Conservation (phyloP, 1,140 invertebrate genomes). For the Notospermus geniculatus region DNA sequence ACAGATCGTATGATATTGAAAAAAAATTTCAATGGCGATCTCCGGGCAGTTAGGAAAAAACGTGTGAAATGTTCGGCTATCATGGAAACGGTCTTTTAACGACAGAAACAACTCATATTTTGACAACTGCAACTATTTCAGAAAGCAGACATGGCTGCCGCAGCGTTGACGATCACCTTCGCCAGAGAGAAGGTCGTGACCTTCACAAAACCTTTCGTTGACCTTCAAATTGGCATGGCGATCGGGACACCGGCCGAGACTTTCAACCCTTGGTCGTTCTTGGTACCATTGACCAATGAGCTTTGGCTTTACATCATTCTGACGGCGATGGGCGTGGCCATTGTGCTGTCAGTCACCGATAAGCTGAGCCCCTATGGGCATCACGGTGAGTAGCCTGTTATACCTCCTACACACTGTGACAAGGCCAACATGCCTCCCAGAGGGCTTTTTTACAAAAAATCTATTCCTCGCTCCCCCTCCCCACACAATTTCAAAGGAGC, state of each 20-base stretch:
- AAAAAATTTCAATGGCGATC: too few species aligned
- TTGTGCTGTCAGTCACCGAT: neutral
- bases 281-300: neutral
- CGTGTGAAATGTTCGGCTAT: too few species aligned
- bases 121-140: too few species aligned
- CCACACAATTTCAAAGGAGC: too few species aligned
- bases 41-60: too few species aligned
- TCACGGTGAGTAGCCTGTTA: neutral
- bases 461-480: too few species aligned
- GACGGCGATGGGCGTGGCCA: slow-evolving; percentile 2
- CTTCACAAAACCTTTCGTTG: neutral
- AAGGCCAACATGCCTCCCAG: too few species aligned
- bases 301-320: neutral
- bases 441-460: too few species aligned
- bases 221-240: neutral
- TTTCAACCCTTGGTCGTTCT: neutral
- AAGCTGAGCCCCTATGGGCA: slow-evolving; percentile 4
- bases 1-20: too few species aligned
- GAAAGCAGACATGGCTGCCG: neutral
- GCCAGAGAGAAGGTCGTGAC: neutral
- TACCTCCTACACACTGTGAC: neutral
- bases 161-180: neutral
- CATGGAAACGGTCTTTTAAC: too few species aligned
- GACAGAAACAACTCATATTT: too few species aligned
- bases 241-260: neutral